phyloP scores from a whole-genome alignment of 2,113 vertebrate species.

The Acrocephalus arundinaceus region DNA sequence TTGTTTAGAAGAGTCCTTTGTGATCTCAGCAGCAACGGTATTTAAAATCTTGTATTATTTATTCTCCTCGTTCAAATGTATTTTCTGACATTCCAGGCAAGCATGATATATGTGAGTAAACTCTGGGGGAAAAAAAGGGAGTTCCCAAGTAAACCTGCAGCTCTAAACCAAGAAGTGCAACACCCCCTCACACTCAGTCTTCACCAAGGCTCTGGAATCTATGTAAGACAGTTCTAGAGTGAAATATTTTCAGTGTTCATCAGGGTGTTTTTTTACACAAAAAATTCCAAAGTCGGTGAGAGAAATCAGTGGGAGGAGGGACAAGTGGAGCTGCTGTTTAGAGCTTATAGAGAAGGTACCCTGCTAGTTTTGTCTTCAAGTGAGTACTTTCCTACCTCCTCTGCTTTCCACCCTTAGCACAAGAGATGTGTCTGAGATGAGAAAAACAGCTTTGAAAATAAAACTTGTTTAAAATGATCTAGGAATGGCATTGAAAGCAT shows the following conservation, averaged over 20 bases:
- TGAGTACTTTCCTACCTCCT: neutral
- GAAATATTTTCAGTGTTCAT: neutral
- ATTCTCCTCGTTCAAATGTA: neutral
- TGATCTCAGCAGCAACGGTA: neutral
- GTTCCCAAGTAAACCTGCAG: neutral
- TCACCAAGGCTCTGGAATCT: neutral
- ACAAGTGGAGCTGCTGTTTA: neutral
- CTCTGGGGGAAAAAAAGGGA: neutral
- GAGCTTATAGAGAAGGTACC: neutral
- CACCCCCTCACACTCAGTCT: neutral
- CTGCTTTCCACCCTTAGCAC: neutral
- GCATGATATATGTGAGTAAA: neutral
- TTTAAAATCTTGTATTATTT: neutral
- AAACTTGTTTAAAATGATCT: neutral
- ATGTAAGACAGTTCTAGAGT: neutral
- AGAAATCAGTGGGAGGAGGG: neutral
- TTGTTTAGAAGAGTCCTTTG: neutral
- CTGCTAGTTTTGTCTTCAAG: neutral
- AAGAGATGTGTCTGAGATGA: neutral
- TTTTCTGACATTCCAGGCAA: neutral
- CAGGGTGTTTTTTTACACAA: neutral
- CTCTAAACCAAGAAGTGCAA: neutral
- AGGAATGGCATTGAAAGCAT: neutral
- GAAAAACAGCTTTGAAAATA: neutral
- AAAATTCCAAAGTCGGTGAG: neutral